Conservation (phyloP, 2,888 invertebrate genomes). For the Vanessa cardui region DNA sequence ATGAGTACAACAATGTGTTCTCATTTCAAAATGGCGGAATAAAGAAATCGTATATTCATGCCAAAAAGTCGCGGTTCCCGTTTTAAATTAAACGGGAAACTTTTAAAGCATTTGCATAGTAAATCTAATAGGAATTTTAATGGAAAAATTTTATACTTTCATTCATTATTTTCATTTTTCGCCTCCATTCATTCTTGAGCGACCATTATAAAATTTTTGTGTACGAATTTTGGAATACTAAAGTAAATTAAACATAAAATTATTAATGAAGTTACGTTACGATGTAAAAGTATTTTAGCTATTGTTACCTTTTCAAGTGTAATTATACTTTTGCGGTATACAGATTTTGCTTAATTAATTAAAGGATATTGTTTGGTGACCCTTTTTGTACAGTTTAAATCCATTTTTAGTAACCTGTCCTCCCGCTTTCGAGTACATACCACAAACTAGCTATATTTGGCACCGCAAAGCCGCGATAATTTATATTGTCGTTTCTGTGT, state of each 20-base stretch:
- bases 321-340: neutral
- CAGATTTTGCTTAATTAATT: neutral
- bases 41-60: slow-evolving; percentile 21
- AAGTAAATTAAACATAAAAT: neutral
- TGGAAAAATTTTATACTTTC: slow-evolving; percentile 20
- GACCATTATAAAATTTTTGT: neutral
- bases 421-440: no score
- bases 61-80: slow-evolving; percentile 16
- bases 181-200: neutral
- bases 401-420: neutral
- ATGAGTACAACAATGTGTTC: slow-evolving; percentile 1
- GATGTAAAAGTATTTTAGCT: no score
- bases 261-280: neutral
- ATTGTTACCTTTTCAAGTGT: no score
- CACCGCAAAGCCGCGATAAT: slow-evolving; percentile 9
- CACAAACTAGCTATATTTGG: neutral
- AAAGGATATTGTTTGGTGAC: neutral
- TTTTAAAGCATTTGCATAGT: slow-evolving; percentile 23
- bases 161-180: slow-evolving; percentile 11
- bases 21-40: slow-evolving; percentile 18
- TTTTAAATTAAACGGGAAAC: slow-evolving; percentile 24
- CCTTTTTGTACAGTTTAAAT: neutral
- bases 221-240: slow-evolving; percentile 3
- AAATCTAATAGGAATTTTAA: slow-evolving; percentile 21
- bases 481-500: slow-evolving; percentile 4